Evolutionary conservation across 2,888 invertebrate genomes (phyloP).

Genomic region (Nomada flava): DNA sequence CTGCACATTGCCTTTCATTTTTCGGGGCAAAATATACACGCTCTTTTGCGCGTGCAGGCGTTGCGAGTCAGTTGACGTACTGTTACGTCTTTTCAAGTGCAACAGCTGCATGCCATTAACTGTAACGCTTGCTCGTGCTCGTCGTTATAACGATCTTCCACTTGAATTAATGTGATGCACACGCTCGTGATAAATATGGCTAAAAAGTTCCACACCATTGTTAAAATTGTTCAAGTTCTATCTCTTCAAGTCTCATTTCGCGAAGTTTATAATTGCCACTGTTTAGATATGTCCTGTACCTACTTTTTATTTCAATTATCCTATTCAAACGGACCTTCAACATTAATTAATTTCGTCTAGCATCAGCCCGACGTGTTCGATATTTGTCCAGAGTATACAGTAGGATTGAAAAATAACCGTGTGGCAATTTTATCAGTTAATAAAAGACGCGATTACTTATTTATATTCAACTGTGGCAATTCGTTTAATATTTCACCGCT

Average conservation of each 20-base stretch:
- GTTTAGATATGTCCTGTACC: too few relatives aligned
- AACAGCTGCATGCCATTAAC: constrained; percentile 7
- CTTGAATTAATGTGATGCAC: background rate
- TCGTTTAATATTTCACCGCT: too few relatives aligned
- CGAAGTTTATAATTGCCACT: background rate
- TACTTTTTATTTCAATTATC: background rate
- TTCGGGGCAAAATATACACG: too few relatives aligned
- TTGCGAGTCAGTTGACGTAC: too few relatives aligned
- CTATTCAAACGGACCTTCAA: too few relatives aligned
- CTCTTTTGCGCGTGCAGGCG: background rate
- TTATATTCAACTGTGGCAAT: too few relatives aligned
- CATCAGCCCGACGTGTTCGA: too few relatives aligned
- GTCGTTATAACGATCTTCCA: background rate
- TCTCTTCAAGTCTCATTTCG: background rate
- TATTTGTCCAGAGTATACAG: too few relatives aligned
- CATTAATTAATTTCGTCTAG: too few relatives aligned
- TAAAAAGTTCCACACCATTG: background rate
- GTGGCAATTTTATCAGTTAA: too few relatives aligned
- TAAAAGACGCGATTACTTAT: too few relatives aligned
- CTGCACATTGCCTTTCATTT: background rate
- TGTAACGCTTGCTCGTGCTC: background rate
- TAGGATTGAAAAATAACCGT: too few relatives aligned
- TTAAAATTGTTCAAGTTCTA: background rate
- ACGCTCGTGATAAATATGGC: background rate
- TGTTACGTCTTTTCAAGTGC: background rate